These are phyloP conservation scores for Tenthredo scrophulariae DNA, from an alignment of 2,888 invertebrate species.

Conservation along the genomic window DNA sequence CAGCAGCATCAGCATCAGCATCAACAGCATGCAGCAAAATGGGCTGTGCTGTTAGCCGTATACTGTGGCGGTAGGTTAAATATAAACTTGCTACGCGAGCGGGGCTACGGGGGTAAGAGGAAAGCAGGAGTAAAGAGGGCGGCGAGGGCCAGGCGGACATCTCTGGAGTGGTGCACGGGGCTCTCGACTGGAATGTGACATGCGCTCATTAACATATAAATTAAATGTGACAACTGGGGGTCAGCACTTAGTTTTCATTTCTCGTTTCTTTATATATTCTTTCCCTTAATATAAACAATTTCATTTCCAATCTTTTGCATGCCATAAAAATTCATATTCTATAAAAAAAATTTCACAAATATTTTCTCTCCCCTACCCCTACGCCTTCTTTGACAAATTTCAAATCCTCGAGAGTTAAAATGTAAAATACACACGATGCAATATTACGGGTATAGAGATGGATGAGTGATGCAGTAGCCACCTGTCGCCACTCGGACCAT, in stretches of 20 bases:
- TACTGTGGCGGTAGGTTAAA: constrained; percentile 67
- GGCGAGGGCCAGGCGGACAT: constrained; percentile 32
- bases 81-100: constrained; percentile 64
- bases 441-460: neutral
- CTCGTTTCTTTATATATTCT: constrained; percentile 52
- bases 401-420: neutral
- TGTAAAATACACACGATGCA: neutral
- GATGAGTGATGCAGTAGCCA: constrained; percentile 34
- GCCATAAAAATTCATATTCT: too few species aligned
- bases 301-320: neutral
- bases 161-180: constrained; percentile 48
- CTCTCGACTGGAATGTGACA: constrained; percentile 67
- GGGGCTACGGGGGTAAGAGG: constrained; percentile 6
- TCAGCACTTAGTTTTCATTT: constrained; percentile 58
- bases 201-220: constrained; percentile 72
- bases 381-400: too few species aligned
- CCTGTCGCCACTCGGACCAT: constrained; percentile 28
- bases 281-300: neutral
- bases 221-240: constrained; percentile 71
- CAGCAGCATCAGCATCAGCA: neutral
- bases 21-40: constrained; percentile 61
- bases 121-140: constrained; percentile 52
- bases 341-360: too few species aligned
- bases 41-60: constrained; percentile 64
- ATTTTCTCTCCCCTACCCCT: too few species aligned